These are phyloP conservation scores for Hypena proboscidalis DNA, from an alignment of 2,888 invertebrate genomes.

Conservation along the genomic window DNA sequence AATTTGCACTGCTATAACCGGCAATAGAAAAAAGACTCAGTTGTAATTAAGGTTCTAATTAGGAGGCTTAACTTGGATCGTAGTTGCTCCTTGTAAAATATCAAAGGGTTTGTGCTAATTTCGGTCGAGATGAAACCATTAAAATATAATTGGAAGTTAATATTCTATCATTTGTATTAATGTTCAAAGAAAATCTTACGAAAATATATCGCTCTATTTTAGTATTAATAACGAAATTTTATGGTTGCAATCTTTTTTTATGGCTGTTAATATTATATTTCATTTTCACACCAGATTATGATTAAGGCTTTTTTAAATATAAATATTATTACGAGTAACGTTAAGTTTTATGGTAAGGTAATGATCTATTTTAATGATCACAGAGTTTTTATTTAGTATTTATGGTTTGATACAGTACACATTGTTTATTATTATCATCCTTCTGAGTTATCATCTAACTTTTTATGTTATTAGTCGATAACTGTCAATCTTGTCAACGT, in stretches of 20 bases:
- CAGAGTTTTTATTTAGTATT: no score
- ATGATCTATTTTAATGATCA: no score
- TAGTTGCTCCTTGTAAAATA: constrained; percentile 4
- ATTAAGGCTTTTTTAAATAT: no score
- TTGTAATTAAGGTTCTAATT: constrained; percentile 19
- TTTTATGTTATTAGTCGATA: no score
- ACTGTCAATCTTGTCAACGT: no score
- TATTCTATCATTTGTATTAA: constrained; percentile 1
- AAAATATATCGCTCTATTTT: not conserved
- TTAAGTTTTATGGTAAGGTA: no score
- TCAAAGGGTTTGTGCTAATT: not conserved
- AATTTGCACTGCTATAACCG: constrained; percentile 7
- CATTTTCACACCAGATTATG: not conserved
- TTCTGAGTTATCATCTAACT: no score
- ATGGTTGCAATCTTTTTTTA: not conserved
- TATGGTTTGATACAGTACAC: no score
- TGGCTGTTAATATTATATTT: constrained; percentile 1
- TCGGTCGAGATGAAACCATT: not conserved
- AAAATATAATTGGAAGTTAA: not conserved
- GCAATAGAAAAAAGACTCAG: constrained; percentile 9
- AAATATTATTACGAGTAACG: no score
- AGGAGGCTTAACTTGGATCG: constrained; percentile 8
- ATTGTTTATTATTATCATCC: no score
- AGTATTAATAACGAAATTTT: not conserved
- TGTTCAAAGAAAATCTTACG: not conserved